phyloP scores from a whole-genome alignment of 2,113 vertebrate species.

The Patagioenas fasciata region DNA sequence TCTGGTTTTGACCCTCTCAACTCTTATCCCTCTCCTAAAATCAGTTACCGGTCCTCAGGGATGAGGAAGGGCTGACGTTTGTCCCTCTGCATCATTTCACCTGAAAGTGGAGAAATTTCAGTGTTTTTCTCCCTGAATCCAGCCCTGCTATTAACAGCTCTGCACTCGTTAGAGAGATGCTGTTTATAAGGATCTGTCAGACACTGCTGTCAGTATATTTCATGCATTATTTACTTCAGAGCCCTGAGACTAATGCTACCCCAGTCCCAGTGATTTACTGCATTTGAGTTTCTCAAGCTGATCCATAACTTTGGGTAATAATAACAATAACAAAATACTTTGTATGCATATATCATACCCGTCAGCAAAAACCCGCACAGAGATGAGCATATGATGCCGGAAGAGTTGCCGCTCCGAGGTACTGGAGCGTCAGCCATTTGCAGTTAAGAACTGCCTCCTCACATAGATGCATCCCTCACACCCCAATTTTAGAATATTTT shows the following conservation, averaged over 20 bases:
- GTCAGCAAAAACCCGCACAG: slow-evolving; percentile 32
- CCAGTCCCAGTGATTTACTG: slow-evolving; percentile 63
- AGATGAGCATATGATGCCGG: neutral
- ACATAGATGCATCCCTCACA: accelerated
- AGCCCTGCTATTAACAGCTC: slow-evolving; percentile 7
- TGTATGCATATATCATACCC: slow-evolving; percentile 44
- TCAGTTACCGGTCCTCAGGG: neutral
- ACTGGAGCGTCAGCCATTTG: neutral
- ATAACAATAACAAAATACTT: slow-evolving; percentile 65
- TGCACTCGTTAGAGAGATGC: slow-evolving; percentile 43
- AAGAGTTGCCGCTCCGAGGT: neutral
- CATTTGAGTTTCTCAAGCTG: slow-evolving; percentile 66
- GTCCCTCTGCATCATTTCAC: neutral
- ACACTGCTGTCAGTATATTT: slow-evolving; percentile 58
- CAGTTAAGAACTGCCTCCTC: neutral
- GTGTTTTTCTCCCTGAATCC: neutral
- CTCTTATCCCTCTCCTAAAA: neutral
- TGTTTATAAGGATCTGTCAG: slow-evolving; percentile 57
- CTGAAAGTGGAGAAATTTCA: neutral
- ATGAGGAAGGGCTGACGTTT: neutral
- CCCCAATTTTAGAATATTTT: neutral
- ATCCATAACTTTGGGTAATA: slow-evolving; percentile 70
- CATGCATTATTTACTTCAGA: slow-evolving; percentile 65
- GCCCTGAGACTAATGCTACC: slow-evolving; percentile 61
- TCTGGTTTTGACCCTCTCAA: neutral